These are phyloP conservation scores for Catharus minimus DNA, from an alignment of 2,113 vertebrate genomes.

Conservation along the genomic window DNA sequence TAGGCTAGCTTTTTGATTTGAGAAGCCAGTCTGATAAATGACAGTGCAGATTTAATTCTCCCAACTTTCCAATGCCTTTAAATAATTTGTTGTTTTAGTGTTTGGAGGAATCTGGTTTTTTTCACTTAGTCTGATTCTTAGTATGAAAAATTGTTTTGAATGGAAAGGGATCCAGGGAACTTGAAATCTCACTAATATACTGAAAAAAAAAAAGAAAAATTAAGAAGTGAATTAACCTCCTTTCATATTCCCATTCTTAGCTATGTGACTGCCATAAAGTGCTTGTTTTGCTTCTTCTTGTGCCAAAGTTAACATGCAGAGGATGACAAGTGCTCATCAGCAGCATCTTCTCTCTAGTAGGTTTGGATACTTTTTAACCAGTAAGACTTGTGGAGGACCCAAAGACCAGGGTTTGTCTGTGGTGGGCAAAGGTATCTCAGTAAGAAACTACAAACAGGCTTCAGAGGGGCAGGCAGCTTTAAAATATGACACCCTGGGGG, in stretches of 20 bases:
- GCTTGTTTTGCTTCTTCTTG: background rate
- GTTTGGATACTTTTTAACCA: background rate
- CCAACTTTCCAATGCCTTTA: background rate
- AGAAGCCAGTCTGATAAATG: background rate
- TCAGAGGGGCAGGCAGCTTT: background rate
- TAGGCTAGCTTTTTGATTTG: background rate
- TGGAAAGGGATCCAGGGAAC: background rate
- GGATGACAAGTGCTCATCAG: background rate
- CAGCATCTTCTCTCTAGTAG: background rate
- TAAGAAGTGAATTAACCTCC: background rate
- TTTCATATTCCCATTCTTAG: background rate
- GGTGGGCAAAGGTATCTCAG: background rate
- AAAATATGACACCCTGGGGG: background rate
- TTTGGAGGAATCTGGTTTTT: background rate
- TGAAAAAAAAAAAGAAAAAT: background rate
- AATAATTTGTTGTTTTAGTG: background rate
- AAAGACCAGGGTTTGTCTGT: background rate
- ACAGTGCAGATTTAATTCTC: background rate
- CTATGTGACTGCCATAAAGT: background rate
- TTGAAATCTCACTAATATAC: background rate
- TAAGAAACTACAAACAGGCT: background rate
- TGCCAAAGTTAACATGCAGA: background rate
- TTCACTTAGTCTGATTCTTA: background rate
- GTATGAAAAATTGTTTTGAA: background rate
- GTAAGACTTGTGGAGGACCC: background rate